Conservation (phyloP, 2,888 invertebrate species). For the Adineta ricciae region DNA sequence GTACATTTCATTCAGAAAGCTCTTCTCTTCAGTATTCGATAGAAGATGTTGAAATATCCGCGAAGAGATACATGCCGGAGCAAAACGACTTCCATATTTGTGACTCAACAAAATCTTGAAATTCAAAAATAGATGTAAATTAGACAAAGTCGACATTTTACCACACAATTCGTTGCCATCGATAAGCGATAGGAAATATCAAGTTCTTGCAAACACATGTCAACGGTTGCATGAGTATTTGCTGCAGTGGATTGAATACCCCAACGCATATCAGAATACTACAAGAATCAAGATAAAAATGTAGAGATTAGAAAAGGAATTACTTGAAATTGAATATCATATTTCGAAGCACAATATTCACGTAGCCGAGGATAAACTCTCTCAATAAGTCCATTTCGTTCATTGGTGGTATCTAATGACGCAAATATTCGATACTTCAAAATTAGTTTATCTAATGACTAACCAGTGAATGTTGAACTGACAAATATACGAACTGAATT, state of each 20-base stretch:
- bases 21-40: background rate
- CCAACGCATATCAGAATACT: background rate
- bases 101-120: background rate
- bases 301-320: too few species aligned
- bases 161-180: background rate
- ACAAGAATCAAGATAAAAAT: too few species aligned
- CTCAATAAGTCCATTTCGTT: background rate
- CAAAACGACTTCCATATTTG: background rate
- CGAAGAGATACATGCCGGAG: background rate
- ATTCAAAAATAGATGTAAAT: too few species aligned
- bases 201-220: background rate
- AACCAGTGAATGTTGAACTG: background rate
- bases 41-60: background rate
- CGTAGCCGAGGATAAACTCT: background rate
- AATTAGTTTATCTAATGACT: background rate
- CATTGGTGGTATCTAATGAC: background rate
- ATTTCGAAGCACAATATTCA: background rate
- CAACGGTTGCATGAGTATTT: background rate
- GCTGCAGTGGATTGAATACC: background rate
- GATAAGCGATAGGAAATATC: background rate
- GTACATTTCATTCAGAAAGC: background rate
- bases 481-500: background rate
- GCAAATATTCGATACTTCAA: background rate
- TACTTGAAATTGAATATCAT: too few species aligned
- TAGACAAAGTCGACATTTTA: background rate